Conservation (phyloP, 2,888 invertebrate species). For the Galerucella pusilla region DNA sequence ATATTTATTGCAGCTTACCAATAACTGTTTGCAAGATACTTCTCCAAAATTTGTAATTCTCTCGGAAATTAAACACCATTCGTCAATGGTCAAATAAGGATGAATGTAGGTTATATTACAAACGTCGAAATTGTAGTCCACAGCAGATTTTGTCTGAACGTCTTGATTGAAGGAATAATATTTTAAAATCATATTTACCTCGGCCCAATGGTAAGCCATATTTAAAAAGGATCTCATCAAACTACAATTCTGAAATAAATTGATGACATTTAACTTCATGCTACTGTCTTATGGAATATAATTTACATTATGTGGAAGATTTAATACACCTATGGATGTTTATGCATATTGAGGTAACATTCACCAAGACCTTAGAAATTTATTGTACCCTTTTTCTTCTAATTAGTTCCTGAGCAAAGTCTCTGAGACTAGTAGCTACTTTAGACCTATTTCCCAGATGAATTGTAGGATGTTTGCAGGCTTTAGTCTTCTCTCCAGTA, state of each 20-base stretch:
- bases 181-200: slow-evolving; percentile 56
- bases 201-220: slow-evolving; percentile 61
- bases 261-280: slow-evolving; percentile 8
- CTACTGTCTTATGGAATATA: background rate
- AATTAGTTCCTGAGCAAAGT: too few species aligned
- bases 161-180: slow-evolving; percentile 56
- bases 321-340: too few species aligned
- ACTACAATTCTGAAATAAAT: slow-evolving; percentile 58
- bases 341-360: too few species aligned
- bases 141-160: slow-evolving; percentile 46
- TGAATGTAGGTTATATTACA: slow-evolving; percentile 61
- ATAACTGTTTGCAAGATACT: slow-evolving; percentile 56
- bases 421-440: too few species aligned
- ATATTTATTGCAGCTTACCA: slow-evolving; percentile 45
- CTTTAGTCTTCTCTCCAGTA: too few species aligned
- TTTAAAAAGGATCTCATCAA: slow-evolving; percentile 61
- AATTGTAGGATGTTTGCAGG: too few species aligned
- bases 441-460: too few species aligned
- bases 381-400: too few species aligned
- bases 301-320: background rate
- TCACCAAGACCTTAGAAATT: too few species aligned
- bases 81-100: slow-evolving; percentile 58
- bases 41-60: slow-evolving; percentile 64
- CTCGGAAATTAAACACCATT: slow-evolving; percentile 62
- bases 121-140: slow-evolving; percentile 53